phyloP scores from a whole-genome alignment of 2,888 invertebrate species.

The Lacanobia oleracea region DNA sequence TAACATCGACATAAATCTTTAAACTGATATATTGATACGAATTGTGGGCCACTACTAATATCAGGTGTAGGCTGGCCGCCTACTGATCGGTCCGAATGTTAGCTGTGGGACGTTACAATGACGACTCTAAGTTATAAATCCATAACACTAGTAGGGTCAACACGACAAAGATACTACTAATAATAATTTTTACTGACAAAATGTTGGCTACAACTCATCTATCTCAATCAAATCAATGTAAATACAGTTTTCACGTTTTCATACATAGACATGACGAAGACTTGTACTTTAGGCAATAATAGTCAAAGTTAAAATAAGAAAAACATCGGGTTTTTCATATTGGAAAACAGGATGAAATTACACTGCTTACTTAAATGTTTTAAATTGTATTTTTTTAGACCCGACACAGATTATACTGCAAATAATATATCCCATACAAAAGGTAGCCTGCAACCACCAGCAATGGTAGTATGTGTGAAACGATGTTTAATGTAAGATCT shows the following conservation, averaged over 20 bases:
- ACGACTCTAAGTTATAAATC: slow-evolving; percentile 26
- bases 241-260: too few species aligned
- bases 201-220: too few species aligned
- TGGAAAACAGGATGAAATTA: not conserved
- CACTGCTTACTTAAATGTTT: not conserved
- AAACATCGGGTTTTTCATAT: not conserved
- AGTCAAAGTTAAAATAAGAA: not conserved
- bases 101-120: slow-evolving; percentile 34
- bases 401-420: too few species aligned
- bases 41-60: slow-evolving; percentile 34
- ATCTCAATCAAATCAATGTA: too few species aligned
- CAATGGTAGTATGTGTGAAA: too few species aligned
- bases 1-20: slow-evolving; percentile 38
- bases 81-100: slow-evolving; percentile 29
- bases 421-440: too few species aligned
- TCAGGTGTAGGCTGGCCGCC: slow-evolving; percentile 38
- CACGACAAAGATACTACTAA: not conserved
- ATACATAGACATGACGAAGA: too few species aligned
- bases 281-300: too few species aligned
- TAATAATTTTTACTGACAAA: too few species aligned
- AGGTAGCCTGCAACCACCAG: too few species aligned
- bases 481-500: too few species aligned
- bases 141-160: slow-evolving; percentile 11
- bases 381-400: too few species aligned
- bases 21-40: slow-evolving; percentile 28